These are phyloP conservation scores for Dicycla oo DNA, from an alignment of 2,888 invertebrate genomes.

Conservation along the genomic window DNA sequence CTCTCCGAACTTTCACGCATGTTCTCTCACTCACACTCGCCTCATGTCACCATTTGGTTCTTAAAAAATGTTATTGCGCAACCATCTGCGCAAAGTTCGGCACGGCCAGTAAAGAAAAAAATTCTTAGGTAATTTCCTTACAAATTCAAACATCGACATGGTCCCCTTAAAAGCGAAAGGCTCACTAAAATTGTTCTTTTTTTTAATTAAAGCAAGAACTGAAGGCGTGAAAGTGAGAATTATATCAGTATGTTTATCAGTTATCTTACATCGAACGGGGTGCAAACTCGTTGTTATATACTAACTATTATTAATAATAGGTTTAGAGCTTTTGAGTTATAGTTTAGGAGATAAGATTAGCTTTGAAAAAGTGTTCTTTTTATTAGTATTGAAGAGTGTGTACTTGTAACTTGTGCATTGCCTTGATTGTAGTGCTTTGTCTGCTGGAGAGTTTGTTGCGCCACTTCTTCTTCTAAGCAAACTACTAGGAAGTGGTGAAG, in stretches of 20 bases:
- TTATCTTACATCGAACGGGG: conserved; percentile 34
- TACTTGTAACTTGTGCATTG: not conserved
- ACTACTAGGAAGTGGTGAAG: not conserved
- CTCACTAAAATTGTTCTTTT: not conserved
- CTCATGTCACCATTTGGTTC: not conserved
- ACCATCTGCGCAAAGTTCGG: too few species aligned
- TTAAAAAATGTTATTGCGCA: too few species aligned
- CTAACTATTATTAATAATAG: conserved; percentile 51
- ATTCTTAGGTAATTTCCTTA: not conserved
- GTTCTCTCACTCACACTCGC: not conserved
- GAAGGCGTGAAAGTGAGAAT: conserved; percentile 34
- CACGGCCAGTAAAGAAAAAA: not conserved
- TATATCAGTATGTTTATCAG: conserved; percentile 43
- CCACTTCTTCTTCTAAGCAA: not conserved
- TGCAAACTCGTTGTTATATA: conserved; percentile 52
- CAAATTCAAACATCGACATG: not conserved
- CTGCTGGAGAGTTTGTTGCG: not conserved
- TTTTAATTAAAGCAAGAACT: not conserved
- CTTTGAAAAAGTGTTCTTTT: conserved; percentile 45
- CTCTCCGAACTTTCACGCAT: not conserved
- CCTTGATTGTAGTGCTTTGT: not conserved
- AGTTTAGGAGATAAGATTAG: conserved; percentile 51
- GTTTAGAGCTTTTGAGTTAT: conserved; percentile 52
- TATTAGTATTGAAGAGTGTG: conserved; percentile 18
- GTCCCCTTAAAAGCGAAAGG: conserved; percentile 23